Base-by-base conservation (phyloP, 2,113 vertebrate species). In the Coptodon bakossiorum region DNA sequence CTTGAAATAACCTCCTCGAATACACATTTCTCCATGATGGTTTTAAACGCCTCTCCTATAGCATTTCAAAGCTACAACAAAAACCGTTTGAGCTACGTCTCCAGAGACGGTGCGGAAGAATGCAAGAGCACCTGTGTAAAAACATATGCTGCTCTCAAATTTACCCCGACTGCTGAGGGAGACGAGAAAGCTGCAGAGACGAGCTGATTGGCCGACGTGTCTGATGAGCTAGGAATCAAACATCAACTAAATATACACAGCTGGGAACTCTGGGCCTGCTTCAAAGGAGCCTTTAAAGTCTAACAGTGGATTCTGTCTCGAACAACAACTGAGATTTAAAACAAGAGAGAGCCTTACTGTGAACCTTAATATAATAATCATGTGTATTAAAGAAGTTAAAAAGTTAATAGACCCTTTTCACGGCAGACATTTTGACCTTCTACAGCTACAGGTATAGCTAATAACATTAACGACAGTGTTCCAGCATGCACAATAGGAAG, bases 1-100 rank as follows among this genome's bases (percentile, higher is more conserved):
- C 91, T 92, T 90, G 73, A 91, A 84, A 71, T 92, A 84, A 86
- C 89, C 90, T 87, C 54, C 3, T 38, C 5, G 1, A 83, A 73
- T 68, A 53, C 45, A 54, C 38, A 50, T 59, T 76, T 57, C 80
- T 81, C 84, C 40, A 8, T 11, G 80, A 63, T 36, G 12, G 34
- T 45, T 80, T 34, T 10, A 59, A 90, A 89, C 31, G 56, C 53
- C 78, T 68, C 29, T 40, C 36, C 36, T 59, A 22, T 50, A 59
- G 73, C 73, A 34, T 78, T 50, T 79, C 38, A 84, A 56, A 83
- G 66, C 79, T 78, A 31, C 79, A 68, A 78, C 68, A 88, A 59
- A 87, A 63, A 38, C 34, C 38, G 14, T 71, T 31, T 57, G 22
- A 54, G 73, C 27, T 14, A 17, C 22, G 29, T 22, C 57, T 56